Evolutionary conservation across 2,797 vertebrate genomes (phyloP).

Genomic region (Mormyrops boulengeri): DNA sequence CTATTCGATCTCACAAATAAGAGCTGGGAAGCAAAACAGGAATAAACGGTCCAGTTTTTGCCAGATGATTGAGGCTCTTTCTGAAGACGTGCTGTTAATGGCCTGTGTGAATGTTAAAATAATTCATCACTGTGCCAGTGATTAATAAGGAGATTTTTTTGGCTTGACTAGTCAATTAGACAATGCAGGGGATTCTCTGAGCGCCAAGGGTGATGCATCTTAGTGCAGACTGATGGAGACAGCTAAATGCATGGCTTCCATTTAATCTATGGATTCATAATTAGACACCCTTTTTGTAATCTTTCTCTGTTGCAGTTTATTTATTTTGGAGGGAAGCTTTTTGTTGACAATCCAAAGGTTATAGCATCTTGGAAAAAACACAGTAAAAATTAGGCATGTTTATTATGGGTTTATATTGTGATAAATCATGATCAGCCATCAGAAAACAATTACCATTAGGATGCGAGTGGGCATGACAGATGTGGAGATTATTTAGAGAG

Average conservation of each 20-base stretch:
- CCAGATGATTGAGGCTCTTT: not conserved
- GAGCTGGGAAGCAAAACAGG: not conserved
- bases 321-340: slow-evolving; percentile 27
- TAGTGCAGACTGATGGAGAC: not conserved
- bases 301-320: slow-evolving; percentile 28
- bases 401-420: slow-evolving; percentile 30
- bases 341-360: slow-evolving; percentile 34
- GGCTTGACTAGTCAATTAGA: not conserved
- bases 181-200: not conserved
- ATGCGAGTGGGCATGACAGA: slow-evolving; percentile 35
- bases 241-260: not conserved
- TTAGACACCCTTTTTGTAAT: slow-evolving; percentile 31
- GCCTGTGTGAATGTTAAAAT: not conserved
- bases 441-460: slow-evolving; percentile 40
- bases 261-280: not conserved
- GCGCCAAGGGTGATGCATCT: not conserved
- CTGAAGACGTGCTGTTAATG: not conserved
- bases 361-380: slow-evolving; percentile 21
- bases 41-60: not conserved
- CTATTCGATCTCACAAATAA: not conserved
- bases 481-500: slow-evolving; percentile 26
- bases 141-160: not conserved
- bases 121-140: not conserved
- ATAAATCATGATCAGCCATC: slow-evolving; percentile 44
- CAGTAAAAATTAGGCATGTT: slow-evolving; percentile 36